Conservation (phyloP, 2,888 invertebrate species). For the Camponotus fellah region DNA sequence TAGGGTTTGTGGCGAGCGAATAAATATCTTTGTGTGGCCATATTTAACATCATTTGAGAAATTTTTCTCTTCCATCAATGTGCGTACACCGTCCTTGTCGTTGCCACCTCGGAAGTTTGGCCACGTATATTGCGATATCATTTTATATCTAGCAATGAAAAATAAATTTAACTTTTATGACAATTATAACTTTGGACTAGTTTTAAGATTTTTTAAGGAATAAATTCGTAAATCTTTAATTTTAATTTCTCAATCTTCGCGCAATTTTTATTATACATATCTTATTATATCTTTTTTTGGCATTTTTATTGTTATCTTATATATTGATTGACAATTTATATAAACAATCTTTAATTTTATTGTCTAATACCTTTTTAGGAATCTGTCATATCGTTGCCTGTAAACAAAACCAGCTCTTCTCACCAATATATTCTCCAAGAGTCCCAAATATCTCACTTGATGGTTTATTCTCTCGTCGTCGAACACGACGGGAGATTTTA, state of each 20-base stretch:
- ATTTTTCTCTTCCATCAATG: conserved; percentile 93
- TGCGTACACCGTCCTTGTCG: conserved; percentile 94
- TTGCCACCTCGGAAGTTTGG: conserved; percentile 95
- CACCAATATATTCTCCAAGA: conserved; percentile 98
- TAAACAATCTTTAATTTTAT: neutral
- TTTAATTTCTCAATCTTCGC: neutral
- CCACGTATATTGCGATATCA: conserved; percentile 98
- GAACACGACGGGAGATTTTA: conserved; percentile 95
- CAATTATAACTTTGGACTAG: neutral
- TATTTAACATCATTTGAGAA: conserved; percentile 95
- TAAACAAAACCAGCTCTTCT: conserved; percentile 99
- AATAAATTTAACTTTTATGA: conserved; percentile 19
- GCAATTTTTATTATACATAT: neutral
- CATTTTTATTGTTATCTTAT: neutral
- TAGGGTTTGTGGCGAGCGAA: conserved; percentile 96
- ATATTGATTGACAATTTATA: neutral
- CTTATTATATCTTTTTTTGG: neutral
- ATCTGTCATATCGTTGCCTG: conserved; percentile 96
- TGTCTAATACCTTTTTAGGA: conserved; percentile 91
- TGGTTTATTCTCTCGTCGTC: conserved; percentile 93
- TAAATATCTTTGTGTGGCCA: conserved; percentile 98
- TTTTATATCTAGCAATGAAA: conserved; percentile 93
- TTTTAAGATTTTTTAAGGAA: neutral
- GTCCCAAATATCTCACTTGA: conserved; percentile 94
- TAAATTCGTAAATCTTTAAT: neutral